A percentile compares a stretch with the other conserved stretches of the same genome.
phyloP scores from a whole-genome alignment of 2,888 invertebrate species.

The Norana najaformis region DNA sequence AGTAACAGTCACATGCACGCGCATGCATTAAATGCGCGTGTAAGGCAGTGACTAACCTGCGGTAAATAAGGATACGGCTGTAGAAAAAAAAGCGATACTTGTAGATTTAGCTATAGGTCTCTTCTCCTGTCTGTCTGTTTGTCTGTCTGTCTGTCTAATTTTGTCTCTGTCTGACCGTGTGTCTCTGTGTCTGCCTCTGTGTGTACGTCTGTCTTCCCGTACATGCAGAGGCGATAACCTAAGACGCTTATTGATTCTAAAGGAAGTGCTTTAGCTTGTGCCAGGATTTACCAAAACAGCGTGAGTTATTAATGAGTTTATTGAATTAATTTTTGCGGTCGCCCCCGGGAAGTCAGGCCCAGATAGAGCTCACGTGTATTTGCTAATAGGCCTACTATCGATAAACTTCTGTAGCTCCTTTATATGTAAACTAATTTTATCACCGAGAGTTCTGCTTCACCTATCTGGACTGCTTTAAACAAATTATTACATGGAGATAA shows the following conservation, averaged over 20 bases:
- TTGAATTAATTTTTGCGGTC: neutral
- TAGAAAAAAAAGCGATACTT: too few species aligned
- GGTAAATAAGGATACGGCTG: too few species aligned
- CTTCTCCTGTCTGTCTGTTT: neutral
- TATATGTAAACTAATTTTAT: too few species aligned
- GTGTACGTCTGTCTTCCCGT: neutral
- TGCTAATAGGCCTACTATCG: neutral
- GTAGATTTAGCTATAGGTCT: too few species aligned
- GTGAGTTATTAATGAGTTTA: neutral
- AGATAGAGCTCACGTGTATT: neutral
- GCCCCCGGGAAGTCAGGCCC: neutral
- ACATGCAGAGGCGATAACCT: conserved; percentile 13
- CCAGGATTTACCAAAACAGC: neutral
- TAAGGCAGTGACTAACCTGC: too few species aligned
- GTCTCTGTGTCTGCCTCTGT: neutral
- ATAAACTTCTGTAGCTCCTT: neutral
- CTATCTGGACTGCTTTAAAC: too few species aligned
- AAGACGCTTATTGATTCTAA: neutral
- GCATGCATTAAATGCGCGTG: too few species aligned
- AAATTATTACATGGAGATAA: too few species aligned
- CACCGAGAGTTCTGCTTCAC: too few species aligned
- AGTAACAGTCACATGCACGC: neutral
- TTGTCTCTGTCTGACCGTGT: neutral
- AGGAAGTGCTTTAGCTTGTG: neutral
- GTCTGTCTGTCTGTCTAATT: neutral